These are phyloP conservation scores for Coracopsis vasa DNA, from an alignment of 2,113 vertebrate species.

Conservation along the genomic window DNA sequence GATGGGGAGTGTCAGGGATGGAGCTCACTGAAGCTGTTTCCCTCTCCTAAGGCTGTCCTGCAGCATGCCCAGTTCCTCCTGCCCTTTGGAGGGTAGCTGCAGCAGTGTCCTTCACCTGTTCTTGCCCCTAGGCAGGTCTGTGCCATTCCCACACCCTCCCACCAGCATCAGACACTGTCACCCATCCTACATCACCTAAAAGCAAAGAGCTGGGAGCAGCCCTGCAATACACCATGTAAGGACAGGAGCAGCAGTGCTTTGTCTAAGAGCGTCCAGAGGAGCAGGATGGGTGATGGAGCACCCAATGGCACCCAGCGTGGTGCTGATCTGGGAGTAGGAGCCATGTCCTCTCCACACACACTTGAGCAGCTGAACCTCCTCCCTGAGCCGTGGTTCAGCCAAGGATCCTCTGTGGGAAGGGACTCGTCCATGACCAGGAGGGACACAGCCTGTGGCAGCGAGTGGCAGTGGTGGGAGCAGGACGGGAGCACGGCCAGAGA, in stretches of 20 bases:
- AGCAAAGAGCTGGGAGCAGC: background rate
- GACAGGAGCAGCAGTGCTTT: background rate
- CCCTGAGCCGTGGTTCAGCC: accelerated
- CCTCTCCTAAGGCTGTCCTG: background rate
- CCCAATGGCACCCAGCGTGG: background rate
- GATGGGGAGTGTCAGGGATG: background rate
- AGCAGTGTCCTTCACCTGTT: background rate
- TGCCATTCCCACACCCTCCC: background rate
- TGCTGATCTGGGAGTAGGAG: background rate
- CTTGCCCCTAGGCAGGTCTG: background rate
- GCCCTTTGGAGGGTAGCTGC: background rate
- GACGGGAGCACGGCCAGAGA: accelerated
- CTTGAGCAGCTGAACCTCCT: accelerated
- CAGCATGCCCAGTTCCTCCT: background rate
- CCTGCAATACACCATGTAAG: accelerated
- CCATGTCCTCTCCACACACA: accelerated
- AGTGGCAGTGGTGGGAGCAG: background rate
- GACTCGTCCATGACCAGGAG: accelerated
- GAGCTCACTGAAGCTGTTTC: background rate
- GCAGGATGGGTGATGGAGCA: background rate
- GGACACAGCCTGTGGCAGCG: background rate
- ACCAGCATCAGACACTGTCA: background rate
- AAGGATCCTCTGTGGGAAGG: background rate
- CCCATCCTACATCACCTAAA: background rate
- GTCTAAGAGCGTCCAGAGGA: too few species aligned